phyloP scores from a whole-genome alignment of 2,113 vertebrate genomes.

The Martes martes region DNA sequence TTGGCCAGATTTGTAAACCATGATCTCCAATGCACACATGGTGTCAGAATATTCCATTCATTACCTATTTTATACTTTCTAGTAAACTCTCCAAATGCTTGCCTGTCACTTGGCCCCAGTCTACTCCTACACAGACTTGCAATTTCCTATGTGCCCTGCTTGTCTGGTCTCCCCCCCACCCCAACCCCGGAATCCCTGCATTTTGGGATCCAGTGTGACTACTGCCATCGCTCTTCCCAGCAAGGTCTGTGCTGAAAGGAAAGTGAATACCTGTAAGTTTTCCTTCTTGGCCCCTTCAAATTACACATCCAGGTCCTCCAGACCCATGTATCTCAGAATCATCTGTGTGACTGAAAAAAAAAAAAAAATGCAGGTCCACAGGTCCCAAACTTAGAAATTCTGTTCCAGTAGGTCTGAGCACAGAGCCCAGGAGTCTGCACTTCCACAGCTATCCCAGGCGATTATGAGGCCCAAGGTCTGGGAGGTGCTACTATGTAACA shows the following conservation, averaged over 20 bases:
- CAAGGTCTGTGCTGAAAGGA: neutral
- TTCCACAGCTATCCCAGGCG: neutral
- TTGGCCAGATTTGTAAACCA: neutral
- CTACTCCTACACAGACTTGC: neutral
- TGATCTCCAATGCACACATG: neutral
- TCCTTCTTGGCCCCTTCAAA: neutral
- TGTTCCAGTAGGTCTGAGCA: neutral
- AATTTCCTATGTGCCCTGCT: neutral
- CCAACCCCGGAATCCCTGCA: neutral
- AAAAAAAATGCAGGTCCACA: neutral
- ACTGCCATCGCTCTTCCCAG: neutral
- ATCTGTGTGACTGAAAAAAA: neutral
- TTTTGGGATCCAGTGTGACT: neutral
- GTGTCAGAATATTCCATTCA: neutral
- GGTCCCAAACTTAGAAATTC: neutral
- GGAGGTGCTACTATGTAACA: neutral
- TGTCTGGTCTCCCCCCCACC: neutral
- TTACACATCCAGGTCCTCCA: neutral
- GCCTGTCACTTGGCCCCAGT: neutral
- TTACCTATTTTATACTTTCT: neutral
- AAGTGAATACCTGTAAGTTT: neutral
- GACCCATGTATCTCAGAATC: neutral
- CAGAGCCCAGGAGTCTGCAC: neutral
- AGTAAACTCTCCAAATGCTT: neutral
- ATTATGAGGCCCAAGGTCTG: rapidly evolving